Evolutionary conservation across 2,797 vertebrate species (phyloP).

Genomic region (Gymnoscopelus microlampas): DNA sequence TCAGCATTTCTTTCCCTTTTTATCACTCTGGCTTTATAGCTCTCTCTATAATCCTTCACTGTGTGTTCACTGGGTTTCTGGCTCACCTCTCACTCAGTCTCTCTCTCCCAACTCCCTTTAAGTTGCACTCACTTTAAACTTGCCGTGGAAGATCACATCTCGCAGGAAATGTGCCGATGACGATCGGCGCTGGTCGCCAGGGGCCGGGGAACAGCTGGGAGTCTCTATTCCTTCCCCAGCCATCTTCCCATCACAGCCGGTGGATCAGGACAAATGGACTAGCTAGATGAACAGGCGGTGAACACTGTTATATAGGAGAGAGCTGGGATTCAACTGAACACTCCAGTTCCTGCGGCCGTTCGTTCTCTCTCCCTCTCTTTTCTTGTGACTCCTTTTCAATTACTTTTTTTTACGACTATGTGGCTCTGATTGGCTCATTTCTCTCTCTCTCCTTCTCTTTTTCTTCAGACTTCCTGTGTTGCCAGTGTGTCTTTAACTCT

Average conservation of each 20-base stretch:
- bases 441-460: constrained; percentile 25
- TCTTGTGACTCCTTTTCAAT: neutral
- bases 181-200: constrained; percentile 21
- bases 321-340: constrained; percentile 33
- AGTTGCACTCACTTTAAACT: constrained; percentile 74
- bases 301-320: constrained; percentile 2
- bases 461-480: constrained; percentile 10
- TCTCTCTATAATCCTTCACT: neutral
- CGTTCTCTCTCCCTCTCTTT: constrained; percentile 4
- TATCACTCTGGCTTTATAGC: neutral
- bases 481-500: constrained; percentile 38
- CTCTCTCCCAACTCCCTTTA: neutral
- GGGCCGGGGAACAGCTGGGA: constrained; percentile 22
- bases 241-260: constrained; percentile 62
- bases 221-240: constrained; percentile 59
- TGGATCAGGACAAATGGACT: constrained; percentile 1
- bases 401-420: constrained; percentile 14
- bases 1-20: neutral
- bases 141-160: constrained; percentile 82
- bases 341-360: constrained; percentile 13
- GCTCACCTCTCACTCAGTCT: neutral
- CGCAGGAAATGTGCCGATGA: constrained; percentile 71
- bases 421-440: constrained; percentile 17
- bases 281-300: neutral
- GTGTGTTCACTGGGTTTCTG: neutral